Evolutionary conservation across 2,797 vertebrate genomes (phyloP).

Genomic region (Thamnophis elegans): DNA sequence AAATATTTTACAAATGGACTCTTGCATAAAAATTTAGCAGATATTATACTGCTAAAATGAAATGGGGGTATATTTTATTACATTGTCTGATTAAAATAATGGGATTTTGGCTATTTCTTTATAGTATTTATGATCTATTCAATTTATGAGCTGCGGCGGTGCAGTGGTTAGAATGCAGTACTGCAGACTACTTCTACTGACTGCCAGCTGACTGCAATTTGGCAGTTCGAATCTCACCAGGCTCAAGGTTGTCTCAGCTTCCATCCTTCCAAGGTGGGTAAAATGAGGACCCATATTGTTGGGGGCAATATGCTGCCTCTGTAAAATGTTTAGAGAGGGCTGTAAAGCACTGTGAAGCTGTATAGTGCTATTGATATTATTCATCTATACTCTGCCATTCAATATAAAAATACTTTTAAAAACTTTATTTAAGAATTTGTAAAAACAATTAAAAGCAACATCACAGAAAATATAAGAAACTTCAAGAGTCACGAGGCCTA

Average conservation of each 20-base stretch:
- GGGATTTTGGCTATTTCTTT: conserved; percentile 45
- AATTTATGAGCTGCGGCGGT: not conserved
- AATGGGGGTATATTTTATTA: conserved; percentile 30
- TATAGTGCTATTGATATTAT: too few relatives aligned
- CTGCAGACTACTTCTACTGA: too few relatives aligned
- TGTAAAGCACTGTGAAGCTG: too few relatives aligned
- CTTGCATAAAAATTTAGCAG: conserved; percentile 2
- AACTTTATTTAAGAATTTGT: not conserved
- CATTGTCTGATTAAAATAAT: conserved; percentile 45
- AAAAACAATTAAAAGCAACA: not conserved
- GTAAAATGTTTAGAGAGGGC: too few relatives aligned
- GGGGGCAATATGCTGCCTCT: too few relatives aligned
- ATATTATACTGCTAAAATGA: conserved; percentile 20
- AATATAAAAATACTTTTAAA: not conserved
- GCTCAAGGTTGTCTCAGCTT: too few relatives aligned
- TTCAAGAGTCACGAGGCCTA: not conserved
- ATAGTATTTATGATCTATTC: conserved; percentile 15
- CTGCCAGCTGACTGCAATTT: too few relatives aligned
- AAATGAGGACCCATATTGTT: too few relatives aligned
- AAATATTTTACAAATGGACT: conserved; percentile 22
- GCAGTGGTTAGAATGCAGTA: too few relatives aligned
- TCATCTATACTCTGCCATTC: not conserved
- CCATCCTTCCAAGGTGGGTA: too few relatives aligned
- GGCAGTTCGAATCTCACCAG: too few relatives aligned
- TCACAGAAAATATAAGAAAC: not conserved